Percentiles rank a stretch among this genome's conserved stretches.
Conservation (phyloP, 2,888 invertebrate genomes). For the Rhodophaea formosa region DNA sequence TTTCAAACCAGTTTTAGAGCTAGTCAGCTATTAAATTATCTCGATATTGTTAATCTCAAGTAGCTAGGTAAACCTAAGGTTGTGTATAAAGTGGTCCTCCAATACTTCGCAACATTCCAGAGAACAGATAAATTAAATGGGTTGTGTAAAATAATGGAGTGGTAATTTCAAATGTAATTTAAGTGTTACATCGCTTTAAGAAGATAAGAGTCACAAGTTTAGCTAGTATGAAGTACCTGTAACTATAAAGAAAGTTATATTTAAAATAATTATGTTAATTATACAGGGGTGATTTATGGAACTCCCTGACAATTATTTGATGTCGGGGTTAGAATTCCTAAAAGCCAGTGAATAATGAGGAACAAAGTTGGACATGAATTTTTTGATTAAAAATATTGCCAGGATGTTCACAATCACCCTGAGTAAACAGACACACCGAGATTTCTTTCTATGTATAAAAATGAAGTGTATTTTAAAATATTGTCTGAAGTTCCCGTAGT, state of each 20-base stretch:
- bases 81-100: constrained; percentile 32
- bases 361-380: too few species aligned
- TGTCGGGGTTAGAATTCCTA: too few species aligned
- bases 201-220: not conserved
- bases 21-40: constrained; percentile 45
- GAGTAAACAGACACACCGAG: too few species aligned
- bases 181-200: not conserved
- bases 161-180: not conserved
- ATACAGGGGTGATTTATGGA: too few species aligned
- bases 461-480: too few species aligned
- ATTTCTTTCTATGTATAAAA: too few species aligned
- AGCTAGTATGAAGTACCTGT: not conserved
- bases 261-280: too few species aligned
- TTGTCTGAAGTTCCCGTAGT: too few species aligned
- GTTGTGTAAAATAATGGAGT: constrained; percentile 6
- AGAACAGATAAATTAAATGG: not conserved
- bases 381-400: too few species aligned
- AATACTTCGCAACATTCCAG: constrained; percentile 35
- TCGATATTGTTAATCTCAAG: constrained; percentile 35
- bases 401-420: too few species aligned
- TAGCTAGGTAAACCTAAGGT: constrained; percentile 32
- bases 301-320: too few species aligned
- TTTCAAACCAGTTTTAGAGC: constrained; percentile 30
- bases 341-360: too few species aligned
- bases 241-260: not conserved